phyloP scores from a whole-genome alignment of 1,140 invertebrate genomes.

The Oedothorax gibbosus region DNA sequence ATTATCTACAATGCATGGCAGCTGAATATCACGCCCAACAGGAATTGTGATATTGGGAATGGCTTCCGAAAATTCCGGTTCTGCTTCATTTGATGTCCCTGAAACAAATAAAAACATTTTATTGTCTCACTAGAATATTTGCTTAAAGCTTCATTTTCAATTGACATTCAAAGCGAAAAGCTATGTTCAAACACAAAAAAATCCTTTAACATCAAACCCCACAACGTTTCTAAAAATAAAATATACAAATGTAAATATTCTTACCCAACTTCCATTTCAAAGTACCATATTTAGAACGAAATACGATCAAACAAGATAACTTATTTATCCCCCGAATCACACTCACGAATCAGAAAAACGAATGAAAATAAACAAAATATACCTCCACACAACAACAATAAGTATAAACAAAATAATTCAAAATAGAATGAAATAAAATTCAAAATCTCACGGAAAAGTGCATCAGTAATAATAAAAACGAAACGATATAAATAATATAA shows the following conservation, averaged over 20 bases:
- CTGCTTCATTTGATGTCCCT: conserved; percentile 61
- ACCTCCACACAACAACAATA: neutral
- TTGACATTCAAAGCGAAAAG: neutral
- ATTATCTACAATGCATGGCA: conserved; percentile 83
- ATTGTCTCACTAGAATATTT: neutral
- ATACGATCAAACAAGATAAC: no score
- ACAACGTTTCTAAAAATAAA: no score
- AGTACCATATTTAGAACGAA: no score
- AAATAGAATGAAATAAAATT: conserved; percentile 10
- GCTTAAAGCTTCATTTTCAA: neutral
- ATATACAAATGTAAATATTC: no score
- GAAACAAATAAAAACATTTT: conserved; percentile 23
- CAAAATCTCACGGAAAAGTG: conserved; percentile 17
- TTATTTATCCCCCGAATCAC: neutral
- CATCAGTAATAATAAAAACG: conserved; percentile 36
- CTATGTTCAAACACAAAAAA: no score
- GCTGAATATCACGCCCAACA: conserved; percentile 81
- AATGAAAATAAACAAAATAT: neutral
- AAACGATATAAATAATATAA: conserved; percentile 42
- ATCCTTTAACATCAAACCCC: no score
- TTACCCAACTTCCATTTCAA: no score
- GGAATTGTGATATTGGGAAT: conserved; percentile 84
- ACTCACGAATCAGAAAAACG: neutral
- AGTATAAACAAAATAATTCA: neutral
- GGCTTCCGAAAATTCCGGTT: conserved; percentile 79